Conservation (phyloP, 2,113 vertebrate genomes). For the Corvus cornix region DNA sequence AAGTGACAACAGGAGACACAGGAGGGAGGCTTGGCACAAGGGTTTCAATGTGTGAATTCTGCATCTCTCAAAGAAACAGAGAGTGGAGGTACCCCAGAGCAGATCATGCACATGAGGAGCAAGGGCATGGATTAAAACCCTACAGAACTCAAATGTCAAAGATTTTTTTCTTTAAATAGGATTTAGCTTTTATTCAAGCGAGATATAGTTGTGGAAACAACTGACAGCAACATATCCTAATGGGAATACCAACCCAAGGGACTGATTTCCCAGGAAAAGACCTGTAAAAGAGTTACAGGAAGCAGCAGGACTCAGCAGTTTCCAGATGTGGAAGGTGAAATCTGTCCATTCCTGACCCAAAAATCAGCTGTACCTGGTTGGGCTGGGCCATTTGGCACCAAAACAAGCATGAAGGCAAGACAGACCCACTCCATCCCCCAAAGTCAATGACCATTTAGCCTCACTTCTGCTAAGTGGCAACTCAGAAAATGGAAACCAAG, state of each 20-base stretch:
- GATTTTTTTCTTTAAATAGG: neutral
- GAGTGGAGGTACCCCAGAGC: neutral
- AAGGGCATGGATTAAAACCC: neutral
- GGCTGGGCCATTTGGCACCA: neutral
- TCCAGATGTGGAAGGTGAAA: neutral
- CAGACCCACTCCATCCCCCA: neutral
- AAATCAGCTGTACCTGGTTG: neutral
- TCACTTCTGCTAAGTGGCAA: neutral
- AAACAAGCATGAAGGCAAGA: neutral
- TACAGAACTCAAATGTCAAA: neutral
- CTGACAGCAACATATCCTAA: neutral
- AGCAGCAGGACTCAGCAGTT: neutral
- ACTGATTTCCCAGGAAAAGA: neutral
- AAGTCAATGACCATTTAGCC: slow-evolving; percentile 5
- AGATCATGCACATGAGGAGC: accelerated
- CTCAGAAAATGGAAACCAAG: slow-evolving; percentile 1
- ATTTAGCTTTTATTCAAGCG: neutral
- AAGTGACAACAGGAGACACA: neutral
- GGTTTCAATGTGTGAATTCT: neutral
- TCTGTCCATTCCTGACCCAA: neutral
- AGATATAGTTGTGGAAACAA: neutral
- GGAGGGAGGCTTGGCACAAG: neutral
- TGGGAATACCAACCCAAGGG: neutral
- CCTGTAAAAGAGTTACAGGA: neutral
- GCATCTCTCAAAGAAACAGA: neutral